phyloP scores from a whole-genome alignment of 2,113 vertebrate genomes.

The Ceyx melanurus region DNA sequence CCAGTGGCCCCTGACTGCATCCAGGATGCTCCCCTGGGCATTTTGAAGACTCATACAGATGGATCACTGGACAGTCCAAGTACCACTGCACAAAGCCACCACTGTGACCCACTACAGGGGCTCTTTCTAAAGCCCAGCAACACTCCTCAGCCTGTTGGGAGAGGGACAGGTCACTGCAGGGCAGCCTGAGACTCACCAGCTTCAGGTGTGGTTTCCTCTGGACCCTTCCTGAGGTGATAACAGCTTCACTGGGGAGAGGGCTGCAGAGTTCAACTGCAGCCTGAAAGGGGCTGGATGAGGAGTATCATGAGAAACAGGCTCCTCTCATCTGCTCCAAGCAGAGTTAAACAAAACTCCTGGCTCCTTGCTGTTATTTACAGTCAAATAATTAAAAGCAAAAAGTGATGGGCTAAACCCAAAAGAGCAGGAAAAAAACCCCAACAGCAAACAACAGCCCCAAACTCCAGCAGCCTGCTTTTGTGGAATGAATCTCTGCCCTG shows the following conservation, averaged over 20 bases:
- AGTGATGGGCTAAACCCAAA: background rate
- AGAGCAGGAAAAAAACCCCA: background rate
- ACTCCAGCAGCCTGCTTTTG: background rate
- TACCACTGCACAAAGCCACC: background rate
- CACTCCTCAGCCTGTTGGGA: background rate
- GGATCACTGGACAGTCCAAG: background rate
- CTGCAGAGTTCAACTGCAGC: background rate
- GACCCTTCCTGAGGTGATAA: background rate
- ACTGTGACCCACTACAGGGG: fast-evolving
- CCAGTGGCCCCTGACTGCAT: background rate
- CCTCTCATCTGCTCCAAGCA: background rate
- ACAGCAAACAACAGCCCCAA: background rate
- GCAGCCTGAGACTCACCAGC: background rate
- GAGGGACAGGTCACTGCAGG: background rate
- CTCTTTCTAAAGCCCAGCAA: background rate
- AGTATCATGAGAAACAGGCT: background rate
- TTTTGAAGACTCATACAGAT: background rate
- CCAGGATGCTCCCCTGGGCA: background rate
- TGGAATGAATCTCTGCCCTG: background rate
- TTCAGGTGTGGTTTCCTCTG: background rate
- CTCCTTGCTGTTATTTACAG: background rate
- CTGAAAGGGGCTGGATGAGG: background rate
- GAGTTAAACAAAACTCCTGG: background rate
- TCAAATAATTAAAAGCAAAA: background rate
- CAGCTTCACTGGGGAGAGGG: background rate